These are phyloP conservation scores for Pristionchus entomophagus DNA, from an alignment of 2,888 invertebrate genomes.

Conservation along the genomic window DNA sequence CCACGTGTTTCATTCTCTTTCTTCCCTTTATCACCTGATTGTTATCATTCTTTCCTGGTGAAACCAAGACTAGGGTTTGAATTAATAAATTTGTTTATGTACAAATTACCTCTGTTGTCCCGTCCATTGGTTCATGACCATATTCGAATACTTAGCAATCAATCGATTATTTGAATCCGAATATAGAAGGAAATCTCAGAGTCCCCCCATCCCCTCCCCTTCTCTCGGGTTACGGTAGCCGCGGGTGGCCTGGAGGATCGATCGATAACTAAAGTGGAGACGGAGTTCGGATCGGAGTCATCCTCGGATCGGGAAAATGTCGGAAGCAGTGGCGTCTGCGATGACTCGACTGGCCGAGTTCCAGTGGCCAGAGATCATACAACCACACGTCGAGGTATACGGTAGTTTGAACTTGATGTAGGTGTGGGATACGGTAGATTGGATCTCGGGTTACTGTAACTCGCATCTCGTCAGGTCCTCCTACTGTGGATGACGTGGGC, in stretches of 20 bases:
- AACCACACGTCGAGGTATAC: conserved; percentile 71
- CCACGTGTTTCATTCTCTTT: conserved; percentile 2
- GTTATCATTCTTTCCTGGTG: conserved; percentile 13
- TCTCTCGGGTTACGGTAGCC: conserved; percentile 32
- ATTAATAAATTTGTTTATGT: background rate
- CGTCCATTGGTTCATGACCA: background rate
- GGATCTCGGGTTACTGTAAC: background rate
- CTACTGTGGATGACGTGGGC: conserved; percentile 68
- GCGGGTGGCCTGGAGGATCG: background rate
- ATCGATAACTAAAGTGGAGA: background rate
- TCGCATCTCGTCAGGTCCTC: conserved; percentile 49
- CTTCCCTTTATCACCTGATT: conserved; percentile 10
- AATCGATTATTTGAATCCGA: background rate
- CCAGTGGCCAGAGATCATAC: conserved; percentile 73
- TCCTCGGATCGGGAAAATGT: background rate
- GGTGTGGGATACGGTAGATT: background rate
- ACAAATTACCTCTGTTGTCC: background rate
- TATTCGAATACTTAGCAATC: background rate
- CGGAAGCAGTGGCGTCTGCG: conserved; percentile 42
- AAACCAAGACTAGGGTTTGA: conserved; percentile 3
- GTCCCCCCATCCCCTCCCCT: background rate
- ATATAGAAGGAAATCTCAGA: background rate
- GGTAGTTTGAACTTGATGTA: background rate
- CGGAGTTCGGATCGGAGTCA: no score
- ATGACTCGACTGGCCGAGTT: conserved; percentile 54